phyloP scores from a whole-genome alignment of 1,140 invertebrate species.

The Elysia chlorotica region DNA sequence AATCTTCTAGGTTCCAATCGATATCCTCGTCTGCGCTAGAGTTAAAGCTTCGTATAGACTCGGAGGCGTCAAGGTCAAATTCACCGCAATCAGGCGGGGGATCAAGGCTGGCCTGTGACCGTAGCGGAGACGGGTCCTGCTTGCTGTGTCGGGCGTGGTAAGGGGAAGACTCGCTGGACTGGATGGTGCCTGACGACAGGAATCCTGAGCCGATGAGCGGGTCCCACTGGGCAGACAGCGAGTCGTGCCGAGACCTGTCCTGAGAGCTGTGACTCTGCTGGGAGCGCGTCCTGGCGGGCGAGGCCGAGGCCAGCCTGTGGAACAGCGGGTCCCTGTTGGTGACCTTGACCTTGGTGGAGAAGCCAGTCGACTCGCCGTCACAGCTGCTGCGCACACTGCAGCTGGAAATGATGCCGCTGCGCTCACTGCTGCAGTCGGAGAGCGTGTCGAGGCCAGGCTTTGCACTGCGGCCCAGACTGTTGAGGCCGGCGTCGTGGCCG shows the following conservation, averaged over 20 bases:
- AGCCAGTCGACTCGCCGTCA: not conserved
- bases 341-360: not conserved
- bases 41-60: constrained; percentile 34
- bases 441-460: constrained; percentile 12
- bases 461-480: not conserved
- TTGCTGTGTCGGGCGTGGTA: not conserved
- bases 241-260: not conserved
- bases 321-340: constrained; percentile 16
- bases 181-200: not conserved
- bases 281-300: not conserved
- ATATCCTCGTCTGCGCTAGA: constrained; percentile 30
- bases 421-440: constrained; percentile 10
- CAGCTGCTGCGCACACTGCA: constrained; percentile 4
- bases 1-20: constrained; percentile 31
- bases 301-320: not conserved
- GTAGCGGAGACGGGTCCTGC: not conserved
- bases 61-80: constrained; percentile 26
- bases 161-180: constrained; percentile 19
- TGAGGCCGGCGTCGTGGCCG: constrained; percentile 12
- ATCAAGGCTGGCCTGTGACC: constrained; percentile 18
- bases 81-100: too few species aligned
- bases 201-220: not conserved
- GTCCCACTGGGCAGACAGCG: not conserved
- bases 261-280: constrained; percentile 1
- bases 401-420: constrained; percentile 15